Conservation (phyloP, 2,797 vertebrate genomes). For the Tolypeutes matacus region DNA sequence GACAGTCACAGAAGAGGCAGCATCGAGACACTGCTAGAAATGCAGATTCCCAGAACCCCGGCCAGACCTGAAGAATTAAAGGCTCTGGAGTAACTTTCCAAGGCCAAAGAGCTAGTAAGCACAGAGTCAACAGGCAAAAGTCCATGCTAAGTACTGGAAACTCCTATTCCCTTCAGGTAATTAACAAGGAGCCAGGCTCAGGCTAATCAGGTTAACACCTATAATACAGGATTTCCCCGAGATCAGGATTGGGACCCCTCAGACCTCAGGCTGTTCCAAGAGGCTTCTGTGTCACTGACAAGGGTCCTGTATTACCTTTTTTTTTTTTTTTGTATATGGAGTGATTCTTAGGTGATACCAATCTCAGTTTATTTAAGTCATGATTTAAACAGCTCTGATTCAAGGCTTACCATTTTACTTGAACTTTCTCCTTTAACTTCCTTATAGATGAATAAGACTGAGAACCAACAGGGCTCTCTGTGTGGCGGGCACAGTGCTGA, state of each 20-base stretch:
- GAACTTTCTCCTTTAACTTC: background rate
- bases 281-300: background rate
- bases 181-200: conserved; percentile 5
- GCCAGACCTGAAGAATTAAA: too few species aligned
- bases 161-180: conserved; percentile 54
- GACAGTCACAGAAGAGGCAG: background rate
- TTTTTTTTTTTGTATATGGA: too few species aligned
- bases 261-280: background rate
- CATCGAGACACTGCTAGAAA: background rate
- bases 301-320: background rate
- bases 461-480: background rate
- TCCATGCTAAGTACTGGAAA: conserved; percentile 76
- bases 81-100: background rate
- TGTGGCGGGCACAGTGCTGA: background rate
- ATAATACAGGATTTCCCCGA: background rate
- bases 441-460: background rate
- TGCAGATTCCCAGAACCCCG: too few species aligned
- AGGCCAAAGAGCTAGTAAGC: background rate
- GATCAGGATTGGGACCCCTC: background rate
- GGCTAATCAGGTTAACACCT: conserved; percentile 71
- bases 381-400: background rate
- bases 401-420: background rate
- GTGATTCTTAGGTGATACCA: background rate
- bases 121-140: background rate
- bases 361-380: background rate